Evolutionary conservation across 1,140 invertebrate genomes (phyloP).

Genomic region (Xylocopa sonorina): DNA sequence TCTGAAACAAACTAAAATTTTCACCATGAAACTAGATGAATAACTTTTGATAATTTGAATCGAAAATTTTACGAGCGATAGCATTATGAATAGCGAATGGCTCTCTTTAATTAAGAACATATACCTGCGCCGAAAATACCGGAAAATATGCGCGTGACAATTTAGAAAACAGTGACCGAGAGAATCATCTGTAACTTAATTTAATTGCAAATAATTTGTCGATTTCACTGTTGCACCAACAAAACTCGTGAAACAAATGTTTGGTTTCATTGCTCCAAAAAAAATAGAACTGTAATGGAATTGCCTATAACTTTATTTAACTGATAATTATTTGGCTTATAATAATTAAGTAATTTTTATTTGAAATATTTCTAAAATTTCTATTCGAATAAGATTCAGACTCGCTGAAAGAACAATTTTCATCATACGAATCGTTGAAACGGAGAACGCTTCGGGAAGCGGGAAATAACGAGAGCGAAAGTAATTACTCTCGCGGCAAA

Average conservation of each 20-base stretch:
- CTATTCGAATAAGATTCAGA: neutral
- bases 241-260: too few relatives aligned
- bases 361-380: neutral
- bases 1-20: conserved; percentile 1
- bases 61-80: neutral
- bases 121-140: neutral
- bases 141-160: neutral
- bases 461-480: neutral
- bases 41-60: neutral
- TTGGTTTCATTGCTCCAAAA: too few relatives aligned
- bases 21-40: neutral
- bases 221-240: neutral
- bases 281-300: neutral
- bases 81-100: conserved; percentile 1
- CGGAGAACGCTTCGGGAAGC: too few relatives aligned
- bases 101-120: neutral
- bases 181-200: neutral
- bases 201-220: neutral
- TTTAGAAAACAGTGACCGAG: neutral
- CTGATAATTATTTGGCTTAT: too few relatives aligned
- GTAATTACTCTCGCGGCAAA: conserved; percentile 11
- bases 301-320: neutral
- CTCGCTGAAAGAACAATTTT: neutral
- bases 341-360: too few relatives aligned
- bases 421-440: neutral